A percentile compares a stretch with the other conserved stretches of the same genome.
Evolutionary conservation across 2,113 vertebrate genomes (phyloP).

Genomic region (Mormyrus iriodes): DNA sequence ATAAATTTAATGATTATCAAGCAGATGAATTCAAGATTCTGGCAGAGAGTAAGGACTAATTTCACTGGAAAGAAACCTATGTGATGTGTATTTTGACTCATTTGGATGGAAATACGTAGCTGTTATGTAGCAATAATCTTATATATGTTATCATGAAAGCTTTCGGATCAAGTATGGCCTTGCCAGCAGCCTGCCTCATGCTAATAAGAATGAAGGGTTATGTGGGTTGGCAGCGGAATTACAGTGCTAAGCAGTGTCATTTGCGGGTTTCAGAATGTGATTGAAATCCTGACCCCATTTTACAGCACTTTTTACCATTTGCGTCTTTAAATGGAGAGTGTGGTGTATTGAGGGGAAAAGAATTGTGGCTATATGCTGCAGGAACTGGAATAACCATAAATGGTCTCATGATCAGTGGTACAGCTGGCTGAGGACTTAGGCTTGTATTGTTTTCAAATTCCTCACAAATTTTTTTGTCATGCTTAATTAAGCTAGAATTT

Average conservation of each 20-base stretch:
- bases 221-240: constrained; percentile 9
- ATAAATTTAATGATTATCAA: background rate
- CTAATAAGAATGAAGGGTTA: background rate
- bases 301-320: background rate
- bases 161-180: background rate
- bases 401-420: background rate
- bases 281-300: constrained; percentile 17
- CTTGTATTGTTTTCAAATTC: background rate
- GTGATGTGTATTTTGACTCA: background rate
- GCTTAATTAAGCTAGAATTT: background rate
- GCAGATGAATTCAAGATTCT: background rate
- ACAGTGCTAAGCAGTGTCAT: background rate
- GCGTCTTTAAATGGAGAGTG: background rate
- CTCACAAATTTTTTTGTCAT: too few relatives aligned
- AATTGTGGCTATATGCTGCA: background rate
- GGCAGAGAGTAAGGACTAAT: background rate
- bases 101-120: background rate
- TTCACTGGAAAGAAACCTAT: background rate
- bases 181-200: background rate
- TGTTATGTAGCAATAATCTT: background rate
- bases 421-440: background rate
- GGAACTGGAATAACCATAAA: background rate
- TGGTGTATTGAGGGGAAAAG: background rate
- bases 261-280: constrained; percentile 2
- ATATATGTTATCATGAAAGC: background rate